Evolutionary conservation across 2,113 vertebrate species (phyloP).

Genomic region (Podiceps cristatus): DNA sequence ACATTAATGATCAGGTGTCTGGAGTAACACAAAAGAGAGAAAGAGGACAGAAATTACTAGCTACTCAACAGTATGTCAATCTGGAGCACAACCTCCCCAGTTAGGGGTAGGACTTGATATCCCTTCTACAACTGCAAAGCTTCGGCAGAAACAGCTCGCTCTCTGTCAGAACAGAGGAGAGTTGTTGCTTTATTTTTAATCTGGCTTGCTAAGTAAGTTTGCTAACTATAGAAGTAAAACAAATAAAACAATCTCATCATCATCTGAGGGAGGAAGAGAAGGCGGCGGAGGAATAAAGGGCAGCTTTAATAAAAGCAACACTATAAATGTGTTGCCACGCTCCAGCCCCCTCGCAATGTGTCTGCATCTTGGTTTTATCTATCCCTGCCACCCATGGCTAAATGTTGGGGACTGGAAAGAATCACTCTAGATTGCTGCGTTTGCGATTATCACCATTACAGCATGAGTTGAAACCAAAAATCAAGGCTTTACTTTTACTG

Average conservation of each 20-base stretch:
- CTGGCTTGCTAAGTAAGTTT: constrained; percentile 18
- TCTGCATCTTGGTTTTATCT: neutral
- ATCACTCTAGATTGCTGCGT: neutral
- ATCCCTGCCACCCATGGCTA: neutral
- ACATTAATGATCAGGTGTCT: constrained; percentile 73
- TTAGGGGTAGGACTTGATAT: neutral
- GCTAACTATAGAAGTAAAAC: constrained; percentile 51
- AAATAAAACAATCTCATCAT: constrained; percentile 53
- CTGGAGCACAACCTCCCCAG: neutral
- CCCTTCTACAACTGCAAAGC: neutral
- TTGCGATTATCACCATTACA: neutral
- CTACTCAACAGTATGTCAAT: neutral
- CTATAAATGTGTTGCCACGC: neutral
- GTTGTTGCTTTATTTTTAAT: constrained; percentile 54
- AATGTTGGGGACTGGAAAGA: neutral
- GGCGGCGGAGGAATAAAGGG: constrained; percentile 20
- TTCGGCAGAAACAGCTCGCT: neutral
- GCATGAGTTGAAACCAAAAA: neutral
- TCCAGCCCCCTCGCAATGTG: constrained; percentile 31
- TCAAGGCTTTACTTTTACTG: neutral
- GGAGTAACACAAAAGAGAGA: constrained; percentile 50
- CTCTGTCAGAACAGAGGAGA: neutral
- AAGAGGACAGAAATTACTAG: constrained; percentile 55
- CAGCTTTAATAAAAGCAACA: constrained; percentile 44
- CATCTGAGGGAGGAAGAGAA: constrained; percentile 43